These are phyloP conservation scores for Lamproptera curius DNA, from an alignment of 2,888 invertebrate species.

Conservation along the genomic window DNA sequence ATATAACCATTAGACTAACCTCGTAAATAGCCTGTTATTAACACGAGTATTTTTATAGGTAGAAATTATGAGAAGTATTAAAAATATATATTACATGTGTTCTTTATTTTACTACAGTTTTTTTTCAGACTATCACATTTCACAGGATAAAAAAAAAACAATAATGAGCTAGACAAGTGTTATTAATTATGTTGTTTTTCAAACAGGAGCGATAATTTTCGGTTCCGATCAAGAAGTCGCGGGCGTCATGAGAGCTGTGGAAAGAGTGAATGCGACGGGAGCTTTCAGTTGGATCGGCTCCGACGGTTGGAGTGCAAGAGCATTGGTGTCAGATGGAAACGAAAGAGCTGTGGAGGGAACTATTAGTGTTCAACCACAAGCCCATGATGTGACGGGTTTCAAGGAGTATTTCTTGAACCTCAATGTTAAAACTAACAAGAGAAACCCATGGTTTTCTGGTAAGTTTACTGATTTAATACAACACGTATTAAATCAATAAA, in stretches of 20 bases:
- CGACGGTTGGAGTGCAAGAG: slow-evolving; percentile 96
- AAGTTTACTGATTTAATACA: no score
- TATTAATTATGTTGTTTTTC: background rate
- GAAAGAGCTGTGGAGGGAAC: slow-evolving; percentile 88
- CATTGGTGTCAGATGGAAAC: slow-evolving; percentile 90
- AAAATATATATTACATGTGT: no score
- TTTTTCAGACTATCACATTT: no score
- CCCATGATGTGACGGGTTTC: slow-evolving; percentile 91
- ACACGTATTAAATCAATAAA: no score
- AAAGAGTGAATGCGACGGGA: slow-evolving; percentile 89
- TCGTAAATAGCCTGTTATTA: no score
- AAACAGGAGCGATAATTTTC: slow-evolving; percentile 93
- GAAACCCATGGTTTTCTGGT: slow-evolving; percentile 98
- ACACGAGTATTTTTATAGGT: no score
- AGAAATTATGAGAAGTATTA: no score
- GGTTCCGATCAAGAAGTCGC: slow-evolving; percentile 98
- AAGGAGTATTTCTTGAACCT: slow-evolving; percentile 91
- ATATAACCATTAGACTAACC: no score
- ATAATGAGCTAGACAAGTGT: no score
- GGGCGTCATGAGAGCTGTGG: slow-evolving; percentile 94
- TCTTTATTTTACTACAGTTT: no score
- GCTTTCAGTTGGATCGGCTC: slow-evolving; percentile 97
- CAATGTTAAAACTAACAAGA: slow-evolving; percentile 90
- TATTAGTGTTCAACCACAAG: slow-evolving; percentile 95
- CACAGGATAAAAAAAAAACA: no score